Conservation (phyloP, 2,888 invertebrate genomes). For the Lepetodrilus schrolli region DNA sequence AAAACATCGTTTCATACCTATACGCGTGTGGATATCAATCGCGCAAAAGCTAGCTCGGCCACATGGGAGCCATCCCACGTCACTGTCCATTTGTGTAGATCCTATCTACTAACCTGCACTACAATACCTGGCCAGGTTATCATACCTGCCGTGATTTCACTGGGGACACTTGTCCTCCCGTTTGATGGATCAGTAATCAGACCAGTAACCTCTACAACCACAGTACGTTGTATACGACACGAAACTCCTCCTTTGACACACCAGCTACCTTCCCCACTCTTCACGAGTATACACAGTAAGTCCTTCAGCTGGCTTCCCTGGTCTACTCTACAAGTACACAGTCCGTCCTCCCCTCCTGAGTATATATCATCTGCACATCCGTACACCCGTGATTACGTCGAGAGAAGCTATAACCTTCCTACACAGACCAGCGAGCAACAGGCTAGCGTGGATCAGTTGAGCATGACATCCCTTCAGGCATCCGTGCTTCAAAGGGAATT, state of each 20-base stretch:
- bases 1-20: background rate
- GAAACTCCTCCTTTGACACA: no score
- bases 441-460: background rate
- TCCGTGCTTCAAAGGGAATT: conserved; percentile 25
- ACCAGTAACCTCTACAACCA: no score
- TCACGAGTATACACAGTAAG: background rate
- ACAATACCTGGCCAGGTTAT: background rate
- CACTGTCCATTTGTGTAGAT: background rate
- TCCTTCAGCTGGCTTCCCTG: background rate
- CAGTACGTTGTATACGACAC: no score
- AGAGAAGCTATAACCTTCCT: background rate
- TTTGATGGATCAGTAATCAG: conserved; percentile 14
- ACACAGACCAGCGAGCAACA: background rate
- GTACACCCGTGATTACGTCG: background rate
- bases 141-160: background rate
- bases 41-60: background rate
- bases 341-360: background rate
- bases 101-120: background rate
- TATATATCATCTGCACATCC: background rate
- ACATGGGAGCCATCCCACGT: background rate
- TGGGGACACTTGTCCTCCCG: background rate
- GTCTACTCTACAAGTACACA: background rate
- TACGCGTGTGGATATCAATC: no score
- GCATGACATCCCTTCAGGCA: conserved; percentile 1
- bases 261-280: background rate